These are phyloP conservation scores for Diarsia mendica DNA, from an alignment of 2,888 invertebrate species.

Conservation along the genomic window DNA sequence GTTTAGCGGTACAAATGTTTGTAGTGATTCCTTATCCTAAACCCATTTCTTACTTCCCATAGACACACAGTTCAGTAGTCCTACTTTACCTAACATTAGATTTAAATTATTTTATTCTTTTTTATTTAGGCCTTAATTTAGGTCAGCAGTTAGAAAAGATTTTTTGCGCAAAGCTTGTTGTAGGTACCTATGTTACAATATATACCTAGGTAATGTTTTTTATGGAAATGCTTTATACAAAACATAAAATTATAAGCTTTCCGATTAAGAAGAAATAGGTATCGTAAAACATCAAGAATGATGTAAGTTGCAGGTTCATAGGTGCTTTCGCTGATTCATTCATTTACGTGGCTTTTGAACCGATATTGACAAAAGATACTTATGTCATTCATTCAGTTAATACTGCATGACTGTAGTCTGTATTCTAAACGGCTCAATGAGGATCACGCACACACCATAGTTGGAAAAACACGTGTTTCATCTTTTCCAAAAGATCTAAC, in stretches of 20 bases:
- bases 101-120: neutral
- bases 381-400: constrained; percentile 18
- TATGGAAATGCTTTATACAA: neutral
- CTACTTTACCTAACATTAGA: neutral
- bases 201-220: neutral
- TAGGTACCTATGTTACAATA: too few relatives aligned
- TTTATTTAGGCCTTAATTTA: neutral
- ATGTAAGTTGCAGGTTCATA: neutral
- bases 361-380: constrained; percentile 29
- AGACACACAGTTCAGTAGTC: neutral
- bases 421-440: neutral
- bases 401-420: neutral
- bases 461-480: neutral
- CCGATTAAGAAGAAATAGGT: neutral
- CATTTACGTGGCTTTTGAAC: constrained; percentile 7
- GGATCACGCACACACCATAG: neutral
- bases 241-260: neutral
- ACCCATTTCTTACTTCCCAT: neutral
- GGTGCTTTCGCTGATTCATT: neutral
- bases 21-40: constrained; percentile 9
- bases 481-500: neutral
- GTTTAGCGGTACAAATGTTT: constrained; percentile 19
- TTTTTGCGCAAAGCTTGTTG: neutral
- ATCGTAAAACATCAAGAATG: neutral
- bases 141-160: neutral